Evolutionary conservation across 2,113 vertebrate genomes (phyloP).

Genomic region (Bombycilla garrulus): DNA sequence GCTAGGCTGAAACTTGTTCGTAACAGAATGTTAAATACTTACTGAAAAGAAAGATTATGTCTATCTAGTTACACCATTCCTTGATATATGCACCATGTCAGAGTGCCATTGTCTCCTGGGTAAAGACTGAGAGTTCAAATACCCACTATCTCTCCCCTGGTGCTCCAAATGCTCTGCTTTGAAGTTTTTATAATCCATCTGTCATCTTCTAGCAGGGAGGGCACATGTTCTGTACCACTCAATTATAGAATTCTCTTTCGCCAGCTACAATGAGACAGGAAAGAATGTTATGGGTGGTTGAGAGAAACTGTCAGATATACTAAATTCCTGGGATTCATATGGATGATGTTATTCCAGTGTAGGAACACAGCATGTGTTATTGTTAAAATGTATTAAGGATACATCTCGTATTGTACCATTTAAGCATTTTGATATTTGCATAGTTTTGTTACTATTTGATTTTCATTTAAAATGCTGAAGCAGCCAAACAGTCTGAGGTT

Average conservation of each 20-base stretch:
- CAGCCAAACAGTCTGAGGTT: conserved; percentile 35
- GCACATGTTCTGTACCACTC: conserved; percentile 97
- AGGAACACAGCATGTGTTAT: conserved; percentile 85
- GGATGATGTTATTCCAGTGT: conserved; percentile 80
- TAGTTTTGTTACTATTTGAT: conserved; percentile 63
- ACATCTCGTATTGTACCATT: conserved; percentile 58
- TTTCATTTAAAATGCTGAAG: conserved; percentile 35
- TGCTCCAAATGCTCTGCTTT: conserved; percentile 95
- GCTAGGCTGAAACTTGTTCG: conserved; percentile 86
- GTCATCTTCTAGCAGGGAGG: conserved; percentile 98
- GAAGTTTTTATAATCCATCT: conserved; percentile 99
- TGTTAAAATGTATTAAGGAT: conserved; percentile 79
- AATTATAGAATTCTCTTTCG: conserved; percentile 95
- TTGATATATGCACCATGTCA: conserved; percentile 98
- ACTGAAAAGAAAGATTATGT: conserved; percentile 92
- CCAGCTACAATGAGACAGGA: conserved; percentile 91
- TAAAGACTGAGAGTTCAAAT: conserved; percentile 99
- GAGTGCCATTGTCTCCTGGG: conserved; percentile 98
- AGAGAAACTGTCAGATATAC: conserved; percentile 88
- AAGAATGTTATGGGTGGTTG: conserved; percentile 89
- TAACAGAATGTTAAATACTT: conserved; percentile 95
- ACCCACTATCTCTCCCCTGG: conserved; percentile 98
- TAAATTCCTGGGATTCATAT: conserved; percentile 87
- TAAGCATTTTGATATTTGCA: conserved; percentile 56
- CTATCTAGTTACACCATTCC: conserved; percentile 93